Conservation (phyloP, 2,113 vertebrate species). For the Blennius ocellaris region DNA sequence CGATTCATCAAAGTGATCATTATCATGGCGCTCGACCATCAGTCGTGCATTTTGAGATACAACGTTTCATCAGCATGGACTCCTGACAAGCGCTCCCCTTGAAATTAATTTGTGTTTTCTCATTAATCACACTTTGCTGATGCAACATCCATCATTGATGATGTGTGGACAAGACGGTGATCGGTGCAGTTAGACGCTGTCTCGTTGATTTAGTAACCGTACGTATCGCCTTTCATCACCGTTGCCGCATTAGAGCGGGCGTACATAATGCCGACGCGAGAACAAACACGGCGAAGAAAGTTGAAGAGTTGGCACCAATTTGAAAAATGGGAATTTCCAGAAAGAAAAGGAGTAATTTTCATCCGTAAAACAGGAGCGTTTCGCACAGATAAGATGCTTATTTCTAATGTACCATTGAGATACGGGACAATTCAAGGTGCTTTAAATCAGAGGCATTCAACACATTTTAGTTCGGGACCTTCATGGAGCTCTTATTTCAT, state of each 20-base stretch:
- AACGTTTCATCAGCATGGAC: constrained; percentile 63
- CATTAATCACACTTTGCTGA: constrained; percentile 80
- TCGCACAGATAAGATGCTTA: too few relatives aligned
- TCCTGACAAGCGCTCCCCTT: constrained; percentile 74
- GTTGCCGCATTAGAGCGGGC: constrained; percentile 10
- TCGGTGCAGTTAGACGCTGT: constrained; percentile 62
- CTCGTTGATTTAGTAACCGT: constrained; percentile 74
- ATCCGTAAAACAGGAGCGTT: too few relatives aligned
- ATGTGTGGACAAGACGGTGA: constrained; percentile 61
- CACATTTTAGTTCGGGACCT: too few relatives aligned
- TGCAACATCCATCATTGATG: constrained; percentile 76
- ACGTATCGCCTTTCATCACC: constrained; percentile 56
- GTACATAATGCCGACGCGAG: neutral
- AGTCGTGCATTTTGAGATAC: constrained; percentile 67
- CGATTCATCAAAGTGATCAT: constrained; percentile 67
- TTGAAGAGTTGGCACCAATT: neutral
- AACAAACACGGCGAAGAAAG: neutral
- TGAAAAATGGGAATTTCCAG: neutral
- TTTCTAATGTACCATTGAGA: too few relatives aligned
- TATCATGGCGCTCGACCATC: constrained; percentile 52
- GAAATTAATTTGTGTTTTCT: constrained; percentile 78
- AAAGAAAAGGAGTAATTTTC: too few relatives aligned
- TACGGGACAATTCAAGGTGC: too few relatives aligned
- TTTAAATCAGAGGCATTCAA: too few relatives aligned
- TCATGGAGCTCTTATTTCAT: too few relatives aligned